Evolutionary conservation across 2,113 vertebrate genomes (phyloP).

Genomic region (Proteles cristata): DNA sequence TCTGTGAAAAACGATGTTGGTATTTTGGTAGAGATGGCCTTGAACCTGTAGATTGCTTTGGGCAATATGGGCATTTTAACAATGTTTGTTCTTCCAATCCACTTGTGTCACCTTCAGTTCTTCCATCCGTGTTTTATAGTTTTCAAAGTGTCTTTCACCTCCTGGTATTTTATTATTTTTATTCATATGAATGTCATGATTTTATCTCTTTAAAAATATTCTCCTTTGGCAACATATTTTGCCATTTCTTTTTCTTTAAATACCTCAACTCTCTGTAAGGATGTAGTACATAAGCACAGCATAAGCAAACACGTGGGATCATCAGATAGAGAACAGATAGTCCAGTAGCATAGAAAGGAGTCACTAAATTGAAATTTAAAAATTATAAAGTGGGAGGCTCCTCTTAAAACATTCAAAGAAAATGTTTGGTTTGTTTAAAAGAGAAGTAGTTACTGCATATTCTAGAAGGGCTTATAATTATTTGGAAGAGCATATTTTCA

Average conservation of each 20-base stretch:
- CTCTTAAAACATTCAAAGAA: not conserved
- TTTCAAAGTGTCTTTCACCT: not conserved
- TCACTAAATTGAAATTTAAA: not conserved
- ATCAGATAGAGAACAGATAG: not conserved
- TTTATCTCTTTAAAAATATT: not conserved
- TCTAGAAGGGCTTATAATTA: not conserved
- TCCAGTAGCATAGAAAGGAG: too few species aligned
- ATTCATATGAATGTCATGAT: not conserved
- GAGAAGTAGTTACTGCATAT: not conserved
- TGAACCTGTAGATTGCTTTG: not conserved
- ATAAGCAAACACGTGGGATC: not conserved
- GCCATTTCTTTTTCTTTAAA: not conserved
- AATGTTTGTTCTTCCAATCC: not conserved
- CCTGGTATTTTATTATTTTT: not conserved
- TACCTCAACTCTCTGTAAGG: not conserved
- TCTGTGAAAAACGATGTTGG: not conserved
- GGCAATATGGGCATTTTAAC: not conserved
- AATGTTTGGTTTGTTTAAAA: not conserved
- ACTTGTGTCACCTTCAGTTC: not conserved
- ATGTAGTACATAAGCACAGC: too few species aligned
- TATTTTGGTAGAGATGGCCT: not conserved
- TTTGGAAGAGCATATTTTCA: not conserved
- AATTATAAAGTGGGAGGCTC: not conserved
- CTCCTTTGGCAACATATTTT: not conserved
- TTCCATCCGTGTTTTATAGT: not conserved